Evolutionary conservation across 2,113 vertebrate species (phyloP).

Genomic region (Prolemur simus): DNA sequence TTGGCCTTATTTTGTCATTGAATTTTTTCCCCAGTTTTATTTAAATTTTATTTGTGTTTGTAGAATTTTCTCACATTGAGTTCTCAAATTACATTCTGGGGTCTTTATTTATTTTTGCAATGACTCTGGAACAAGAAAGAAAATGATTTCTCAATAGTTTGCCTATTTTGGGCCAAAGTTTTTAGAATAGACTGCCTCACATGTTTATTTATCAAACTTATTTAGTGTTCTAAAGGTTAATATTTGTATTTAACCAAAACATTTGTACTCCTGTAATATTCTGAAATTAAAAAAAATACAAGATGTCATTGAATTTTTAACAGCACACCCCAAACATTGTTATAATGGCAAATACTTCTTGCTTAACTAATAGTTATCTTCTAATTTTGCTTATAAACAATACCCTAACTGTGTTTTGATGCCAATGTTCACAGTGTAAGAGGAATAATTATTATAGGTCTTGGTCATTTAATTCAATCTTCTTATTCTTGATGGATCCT

Average conservation of each 20-base stretch:
- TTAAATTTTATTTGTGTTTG: not conserved
- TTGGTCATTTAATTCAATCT: not conserved
- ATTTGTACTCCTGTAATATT: too few relatives aligned
- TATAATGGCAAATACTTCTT: not conserved
- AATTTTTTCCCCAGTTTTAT: not conserved
- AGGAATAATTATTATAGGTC: not conserved
- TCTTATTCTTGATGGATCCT: not conserved
- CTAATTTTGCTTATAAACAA: not conserved
- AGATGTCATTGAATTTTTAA: not conserved
- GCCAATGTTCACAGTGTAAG: not conserved
- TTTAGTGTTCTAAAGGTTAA: not conserved
- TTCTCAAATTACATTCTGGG: not conserved
- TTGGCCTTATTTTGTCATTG: not conserved
- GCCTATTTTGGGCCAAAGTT: not conserved
- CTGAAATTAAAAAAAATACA: too few relatives aligned
- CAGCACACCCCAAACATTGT: not conserved
- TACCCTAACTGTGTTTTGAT: not conserved
- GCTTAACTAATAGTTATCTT: not conserved
- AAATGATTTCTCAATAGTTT: not conserved
- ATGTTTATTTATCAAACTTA: not conserved
- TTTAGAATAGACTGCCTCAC: not conserved
- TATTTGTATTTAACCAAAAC: not conserved
- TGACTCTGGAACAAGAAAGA: not conserved
- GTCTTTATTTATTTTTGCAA: not conserved
- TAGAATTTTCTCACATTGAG: not conserved